Evolutionary conservation across 2,888 invertebrate genomes (phyloP).

Genomic region (Hirtodrosophila cameraria): DNA sequence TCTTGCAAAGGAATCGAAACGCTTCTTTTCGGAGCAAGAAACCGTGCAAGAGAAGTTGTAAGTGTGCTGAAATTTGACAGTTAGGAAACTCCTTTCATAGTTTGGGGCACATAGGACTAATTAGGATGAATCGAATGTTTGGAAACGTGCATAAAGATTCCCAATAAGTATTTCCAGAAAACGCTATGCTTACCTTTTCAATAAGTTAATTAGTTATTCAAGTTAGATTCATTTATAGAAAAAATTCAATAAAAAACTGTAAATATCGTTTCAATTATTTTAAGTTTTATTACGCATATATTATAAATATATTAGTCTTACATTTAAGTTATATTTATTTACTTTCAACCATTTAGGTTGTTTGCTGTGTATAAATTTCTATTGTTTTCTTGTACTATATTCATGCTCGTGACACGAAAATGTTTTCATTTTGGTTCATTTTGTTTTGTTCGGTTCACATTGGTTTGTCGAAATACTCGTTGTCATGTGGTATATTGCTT

Average conservation of each 20-base stretch:
- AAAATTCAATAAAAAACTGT: not conserved
- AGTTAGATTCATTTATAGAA: too few relatives aligned
- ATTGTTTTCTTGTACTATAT: slow-evolving; percentile 79
- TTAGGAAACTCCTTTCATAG: too few relatives aligned
- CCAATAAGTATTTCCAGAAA: too few relatives aligned
- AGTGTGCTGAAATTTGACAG: too few relatives aligned
- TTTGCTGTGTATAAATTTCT: slow-evolving; percentile 67
- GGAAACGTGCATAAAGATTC: too few relatives aligned
- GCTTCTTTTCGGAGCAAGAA: too few relatives aligned
- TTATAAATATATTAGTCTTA: slow-evolving; percentile 45
- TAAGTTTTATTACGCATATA: slow-evolving; percentile 27
- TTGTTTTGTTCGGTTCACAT: slow-evolving; percentile 27
- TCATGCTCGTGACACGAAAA: slow-evolving; percentile 79
- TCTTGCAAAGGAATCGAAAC: too few relatives aligned
- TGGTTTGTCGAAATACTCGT: slow-evolving; percentile 20
- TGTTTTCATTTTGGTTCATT: slow-evolving; percentile 17
- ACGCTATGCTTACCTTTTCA: too few relatives aligned
- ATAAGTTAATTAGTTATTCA: too few relatives aligned
- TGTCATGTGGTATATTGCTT: slow-evolving; percentile 42
- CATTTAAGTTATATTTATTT: slow-evolving; percentile 34
- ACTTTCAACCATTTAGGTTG: slow-evolving; percentile 35
- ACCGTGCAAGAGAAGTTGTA: too few relatives aligned
- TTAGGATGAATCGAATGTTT: too few relatives aligned
- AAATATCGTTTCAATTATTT: slow-evolving; percentile 11
- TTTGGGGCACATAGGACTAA: too few relatives aligned